These are phyloP conservation scores for Paedocypris sp. DNA, from an alignment of 2,113 vertebrate species.

Conservation along the genomic window DNA sequence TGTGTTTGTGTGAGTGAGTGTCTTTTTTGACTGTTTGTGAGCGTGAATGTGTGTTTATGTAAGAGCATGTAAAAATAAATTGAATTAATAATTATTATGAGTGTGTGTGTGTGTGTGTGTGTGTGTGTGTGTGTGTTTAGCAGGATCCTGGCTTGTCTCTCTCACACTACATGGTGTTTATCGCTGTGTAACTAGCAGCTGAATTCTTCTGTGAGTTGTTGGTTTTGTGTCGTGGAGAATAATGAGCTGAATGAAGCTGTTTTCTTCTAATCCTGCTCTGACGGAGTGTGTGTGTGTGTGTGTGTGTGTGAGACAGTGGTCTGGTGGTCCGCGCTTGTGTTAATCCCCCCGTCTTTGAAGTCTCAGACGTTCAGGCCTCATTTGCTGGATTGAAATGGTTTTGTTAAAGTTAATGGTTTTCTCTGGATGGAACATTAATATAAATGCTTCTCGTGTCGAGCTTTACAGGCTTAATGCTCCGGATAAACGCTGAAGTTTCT, in stretches of 20 bases:
- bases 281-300: too few species aligned
- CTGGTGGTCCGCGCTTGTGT: conserved; percentile 26
- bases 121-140: too few species aligned
- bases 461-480: background rate
- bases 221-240: background rate
- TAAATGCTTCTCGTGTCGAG: conserved; percentile 17
- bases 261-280: conserved; percentile 12
- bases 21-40: too few species aligned
- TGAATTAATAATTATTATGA: too few species aligned
- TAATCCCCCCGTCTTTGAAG: conserved; percentile 33
- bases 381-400: conserved; percentile 20
- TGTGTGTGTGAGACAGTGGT: conserved; percentile 36
- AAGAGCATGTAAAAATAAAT: too few species aligned
- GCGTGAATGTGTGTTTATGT: too few species aligned
- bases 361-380: background rate
- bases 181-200: background rate
- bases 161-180: background rate
- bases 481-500: background rate
- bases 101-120: too few species aligned
- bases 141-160: conserved; percentile 17
- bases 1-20: too few species aligned
- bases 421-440: too few species aligned
- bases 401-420: conserved; percentile 29
- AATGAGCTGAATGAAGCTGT: conserved; percentile 22
- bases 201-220: conserved; percentile 17